Conservation (phyloP, 2,797 vertebrate species). For the Premnoplex brunnescens region DNA sequence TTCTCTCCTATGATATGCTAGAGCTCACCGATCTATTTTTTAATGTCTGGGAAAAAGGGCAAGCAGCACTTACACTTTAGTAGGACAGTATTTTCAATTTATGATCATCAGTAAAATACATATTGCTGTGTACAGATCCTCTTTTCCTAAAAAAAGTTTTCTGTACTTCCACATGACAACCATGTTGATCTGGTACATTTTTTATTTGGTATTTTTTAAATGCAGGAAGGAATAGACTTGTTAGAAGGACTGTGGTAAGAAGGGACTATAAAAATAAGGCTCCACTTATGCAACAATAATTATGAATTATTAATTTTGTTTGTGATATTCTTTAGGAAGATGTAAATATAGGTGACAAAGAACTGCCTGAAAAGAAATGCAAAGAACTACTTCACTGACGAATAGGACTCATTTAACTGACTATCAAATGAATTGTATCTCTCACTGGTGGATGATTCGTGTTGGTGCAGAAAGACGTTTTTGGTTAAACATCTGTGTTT, state of each 20-base stretch:
- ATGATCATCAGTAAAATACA: neutral
- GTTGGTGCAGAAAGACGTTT: neutral
- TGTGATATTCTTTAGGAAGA: constrained; percentile 25
- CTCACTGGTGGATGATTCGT: constrained; percentile 22
- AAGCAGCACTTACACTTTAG: neutral
- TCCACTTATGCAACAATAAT: neutral
- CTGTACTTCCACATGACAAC: neutral
- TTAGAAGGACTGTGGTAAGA: neutral
- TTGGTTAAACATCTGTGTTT: neutral
- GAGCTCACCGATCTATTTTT: neutral
- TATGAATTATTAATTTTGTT: constrained; percentile 59
- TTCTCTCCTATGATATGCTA: neutral
- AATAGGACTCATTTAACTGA: constrained; percentile 23
- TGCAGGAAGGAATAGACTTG: neutral
- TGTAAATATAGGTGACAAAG: constrained; percentile 10
- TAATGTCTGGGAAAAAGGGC: neutral
- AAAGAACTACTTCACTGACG: constrained; percentile 8
- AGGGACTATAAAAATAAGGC: neutral
- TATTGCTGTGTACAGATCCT: neutral
- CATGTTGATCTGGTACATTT: neutral
- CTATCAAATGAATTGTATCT: neutral
- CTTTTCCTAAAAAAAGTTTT: neutral
- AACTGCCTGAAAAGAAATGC: constrained; percentile 30
- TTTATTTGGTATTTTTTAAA: neutral
- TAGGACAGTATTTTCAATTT: neutral